Percentiles rank a stretch among this genome's conserved stretches.
Evolutionary conservation across 1,140 invertebrate genomes (phyloP).

Genomic region (Triops longicaudatus): DNA sequence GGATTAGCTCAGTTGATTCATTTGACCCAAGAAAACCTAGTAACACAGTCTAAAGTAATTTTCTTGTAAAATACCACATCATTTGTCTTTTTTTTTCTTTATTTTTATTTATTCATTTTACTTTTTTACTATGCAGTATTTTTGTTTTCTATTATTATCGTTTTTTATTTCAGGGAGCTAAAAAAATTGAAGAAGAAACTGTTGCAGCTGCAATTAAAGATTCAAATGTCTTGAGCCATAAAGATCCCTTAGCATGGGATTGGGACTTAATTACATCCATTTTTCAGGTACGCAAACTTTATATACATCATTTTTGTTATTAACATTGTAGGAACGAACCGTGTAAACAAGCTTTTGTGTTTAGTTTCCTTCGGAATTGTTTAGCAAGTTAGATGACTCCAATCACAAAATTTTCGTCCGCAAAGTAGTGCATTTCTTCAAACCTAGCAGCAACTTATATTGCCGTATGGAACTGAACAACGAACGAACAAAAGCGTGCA

Average conservation of each 20-base stretch:
- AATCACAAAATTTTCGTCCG: slow-evolving; percentile 68
- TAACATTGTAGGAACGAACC: neutral
- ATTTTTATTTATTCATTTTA: no score
- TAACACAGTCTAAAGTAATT: neutral
- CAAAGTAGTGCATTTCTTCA: slow-evolving; percentile 73
- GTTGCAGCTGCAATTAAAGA: slow-evolving; percentile 52
- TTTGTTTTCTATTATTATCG: neutral
- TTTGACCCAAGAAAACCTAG: neutral
- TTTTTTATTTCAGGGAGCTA: slow-evolving; percentile 27
- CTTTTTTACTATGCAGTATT: no score
- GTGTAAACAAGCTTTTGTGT: neutral
- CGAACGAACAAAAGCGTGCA: slow-evolving; percentile 50
- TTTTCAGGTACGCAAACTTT: slow-evolving; percentile 51
- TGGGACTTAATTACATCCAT: slow-evolving; percentile 72
- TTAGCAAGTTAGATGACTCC: slow-evolving; percentile 59
- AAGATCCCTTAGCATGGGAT: slow-evolving; percentile 67
- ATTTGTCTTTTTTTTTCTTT: no score
- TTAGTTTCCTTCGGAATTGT: neutral
- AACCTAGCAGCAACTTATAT: slow-evolving; percentile 74
- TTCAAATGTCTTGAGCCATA: slow-evolving; percentile 60
- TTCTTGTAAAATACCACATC: no score
- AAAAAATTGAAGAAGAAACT: slow-evolving; percentile 26
- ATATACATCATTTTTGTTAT: no score
- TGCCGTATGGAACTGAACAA: slow-evolving; percentile 58
- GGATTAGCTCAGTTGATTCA: neutral